Base-by-base conservation (phyloP, 1,140 invertebrate species). In the Heliconius hermathena region DNA sequence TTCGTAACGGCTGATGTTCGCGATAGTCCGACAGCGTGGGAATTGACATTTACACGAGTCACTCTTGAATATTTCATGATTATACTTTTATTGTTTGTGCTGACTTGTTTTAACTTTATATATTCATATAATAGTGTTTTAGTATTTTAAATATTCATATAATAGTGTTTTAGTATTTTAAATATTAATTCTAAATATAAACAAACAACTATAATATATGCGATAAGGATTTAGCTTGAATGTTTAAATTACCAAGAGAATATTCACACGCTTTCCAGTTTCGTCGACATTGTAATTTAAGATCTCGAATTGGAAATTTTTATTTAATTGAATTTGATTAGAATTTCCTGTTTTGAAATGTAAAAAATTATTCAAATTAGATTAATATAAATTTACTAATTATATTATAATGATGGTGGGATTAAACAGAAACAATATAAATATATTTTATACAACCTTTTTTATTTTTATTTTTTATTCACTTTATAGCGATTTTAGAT, bases 41-140 rank as follows among this genome's bases (percentile, higher is more conserved):
- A 89, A 90, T 78, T 82, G 83, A 83, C 84, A 88, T 84, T 85
- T 85, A 82, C 72, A 82, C 71, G 84, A 85, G 78, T 83, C 82
- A 76, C 84, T 86, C 76, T 83, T 87, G 85, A 86, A 90, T 89
- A 89, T 90, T 90, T 90, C 87, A 87, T 90, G 83, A 88, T 84
- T 85, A 73, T 80, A 86, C 81, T 87, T 85, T 85, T 87, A 83
- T 85, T 77, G 80, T 84, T 84, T 71, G 76, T 72, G 33, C 29
- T 46, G 20, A 71, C 54, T 70, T 46, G 74, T 76, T 76, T 60
- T 29, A 66, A 36, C 60, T 41, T 75, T 33, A 54, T 66, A 29
- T 66, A 66, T 26, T 26, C 22, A 66, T 66, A 66, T 66, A 57
- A 22, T 9, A 38, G 29, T 33, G 3, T 33, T 33, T 33, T 33